Conservation (phyloP, 1,140 invertebrate species). For the Drosophila virilis region DNA sequence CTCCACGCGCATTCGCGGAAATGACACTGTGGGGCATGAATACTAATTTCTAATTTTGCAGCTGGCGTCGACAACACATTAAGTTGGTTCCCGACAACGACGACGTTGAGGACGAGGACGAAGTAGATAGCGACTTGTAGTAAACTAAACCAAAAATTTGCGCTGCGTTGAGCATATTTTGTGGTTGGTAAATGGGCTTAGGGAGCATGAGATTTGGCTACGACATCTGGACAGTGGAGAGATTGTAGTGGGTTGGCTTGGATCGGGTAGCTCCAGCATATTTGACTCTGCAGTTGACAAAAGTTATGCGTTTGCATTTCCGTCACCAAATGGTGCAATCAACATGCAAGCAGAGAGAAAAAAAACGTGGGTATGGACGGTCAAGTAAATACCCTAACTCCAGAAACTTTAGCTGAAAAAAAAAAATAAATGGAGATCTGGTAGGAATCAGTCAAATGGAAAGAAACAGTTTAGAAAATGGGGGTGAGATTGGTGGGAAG, state of each 20-base stretch:
- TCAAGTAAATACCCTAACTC: constrained; percentile 6
- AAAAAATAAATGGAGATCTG: too few species aligned
- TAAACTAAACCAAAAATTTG: constrained; percentile 73
- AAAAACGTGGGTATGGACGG: not conserved
- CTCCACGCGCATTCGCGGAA: constrained; percentile 71
- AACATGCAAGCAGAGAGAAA: constrained; percentile 15
- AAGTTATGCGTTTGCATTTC: constrained; percentile 77
- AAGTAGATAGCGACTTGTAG: constrained; percentile 50
- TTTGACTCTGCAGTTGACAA: constrained; percentile 63
- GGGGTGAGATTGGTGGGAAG: not conserved
- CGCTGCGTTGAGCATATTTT: constrained; percentile 69
- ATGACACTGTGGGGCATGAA: constrained; percentile 80
- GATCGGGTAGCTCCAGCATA: constrained; percentile 1
- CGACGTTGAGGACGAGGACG: constrained; percentile 1
- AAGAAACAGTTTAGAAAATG: too few species aligned
- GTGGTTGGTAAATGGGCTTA: constrained; percentile 54
- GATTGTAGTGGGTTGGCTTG: constrained; percentile 2
- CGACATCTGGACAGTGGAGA: constrained; percentile 41
- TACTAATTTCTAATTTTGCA: constrained; percentile 81
- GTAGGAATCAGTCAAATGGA: too few species aligned
- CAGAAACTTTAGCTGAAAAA: too few species aligned
- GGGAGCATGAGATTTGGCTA: constrained; percentile 28
- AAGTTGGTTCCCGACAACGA: constrained; percentile 46
- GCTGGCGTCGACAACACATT: constrained; percentile 66
- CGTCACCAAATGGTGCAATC: constrained; percentile 55